These are phyloP conservation scores for Tineola bisselliella DNA, from an alignment of 2,888 invertebrate genomes.

Conservation along the genomic window DNA sequence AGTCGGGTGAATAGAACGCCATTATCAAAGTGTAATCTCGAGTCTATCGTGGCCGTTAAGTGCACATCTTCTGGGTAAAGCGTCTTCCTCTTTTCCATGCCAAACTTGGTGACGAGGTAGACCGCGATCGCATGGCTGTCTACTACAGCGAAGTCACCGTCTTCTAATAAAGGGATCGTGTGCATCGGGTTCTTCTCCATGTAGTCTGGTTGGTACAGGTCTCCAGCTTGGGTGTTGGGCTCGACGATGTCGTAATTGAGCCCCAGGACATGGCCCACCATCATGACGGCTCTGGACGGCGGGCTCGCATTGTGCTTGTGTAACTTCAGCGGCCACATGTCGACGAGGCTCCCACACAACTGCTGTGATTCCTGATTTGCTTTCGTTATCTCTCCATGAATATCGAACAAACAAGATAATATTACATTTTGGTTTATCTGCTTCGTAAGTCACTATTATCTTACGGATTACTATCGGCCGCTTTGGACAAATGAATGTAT, in stretches of 20 bases:
- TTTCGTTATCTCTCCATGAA: slow-evolving; percentile 14
- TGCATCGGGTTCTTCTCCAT: slow-evolving; percentile 32
- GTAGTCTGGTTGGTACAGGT: slow-evolving; percentile 26
- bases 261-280: slow-evolving; percentile 27
- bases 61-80: slow-evolving; percentile 30
- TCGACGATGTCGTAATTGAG: slow-evolving; percentile 24
- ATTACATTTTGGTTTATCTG: slow-evolving; percentile 4
- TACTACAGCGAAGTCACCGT: slow-evolving; percentile 28
- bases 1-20: slow-evolving; percentile 24
- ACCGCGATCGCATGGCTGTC: slow-evolving; percentile 29
- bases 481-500: neutral
- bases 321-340: slow-evolving; percentile 26
- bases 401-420: slow-evolving; percentile 17
- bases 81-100: slow-evolving; percentile 25
- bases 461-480: neutral
- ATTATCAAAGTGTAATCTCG: slow-evolving; percentile 29
- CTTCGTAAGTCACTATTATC: neutral
- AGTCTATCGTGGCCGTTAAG: slow-evolving; percentile 27
- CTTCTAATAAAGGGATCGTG: slow-evolving; percentile 31
- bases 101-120: slow-evolving; percentile 34
- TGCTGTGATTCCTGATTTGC: slow-evolving; percentile 12
- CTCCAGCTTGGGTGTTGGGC: slow-evolving; percentile 22
- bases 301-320: slow-evolving; percentile 28
- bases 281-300: slow-evolving; percentile 27
- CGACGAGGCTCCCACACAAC: slow-evolving; percentile 13